Base-by-base conservation (phyloP, 2,113 vertebrate species). In the Hippocampus guttulatus region DNA sequence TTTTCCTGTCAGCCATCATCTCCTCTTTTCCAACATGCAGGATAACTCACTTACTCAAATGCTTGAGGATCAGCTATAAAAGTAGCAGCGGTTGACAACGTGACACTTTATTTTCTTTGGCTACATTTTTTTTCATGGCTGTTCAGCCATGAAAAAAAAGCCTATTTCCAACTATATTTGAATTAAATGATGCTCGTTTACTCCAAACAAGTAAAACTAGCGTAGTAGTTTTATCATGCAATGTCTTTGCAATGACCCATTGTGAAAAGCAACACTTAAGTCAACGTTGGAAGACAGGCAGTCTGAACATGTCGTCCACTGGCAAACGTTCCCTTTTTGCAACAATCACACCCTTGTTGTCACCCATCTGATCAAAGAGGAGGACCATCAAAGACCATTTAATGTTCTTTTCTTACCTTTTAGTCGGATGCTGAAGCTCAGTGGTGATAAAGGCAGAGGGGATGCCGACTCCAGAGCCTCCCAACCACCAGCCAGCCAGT, bases 381-480 rank as follows among this genome's bases (percentile, higher is more conserved):
- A 45, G 8, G 20, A 63, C 30, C 25, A 27, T 27, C 25, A 18
- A 40, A 16, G 12, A 60, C 9, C 61, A 38, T 54, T 5, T 12
- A 25, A 11, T 68, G 70, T 60, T 65, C 80, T 78, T 88, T 87
- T 87, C 88, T 81, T 83, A 16, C 74, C 75, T 66, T 67, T 74
- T 54, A 68, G 74, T 83, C 81, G 86, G 76, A 81, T 75, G 77
- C 77, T 84, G 77, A 76, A 69, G 69, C 74, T 74, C 76, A 25
- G 77, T 70, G 81, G 69, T 81, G 84, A 85, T 82, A 80, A 45
- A 70, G 65, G 82, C 73, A 77, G 84, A 82, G 64, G 69, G 82
- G 88, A 87, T 81, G 87, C 86, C 85, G 89, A 84, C 68, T 86
- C 76, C 73, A 83, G 87, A 81, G 83, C 88, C 87, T 84, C 86